phyloP scores from a whole-genome alignment of 2,113 vertebrate genomes.

The Hymenochirus boettgeri region DNA sequence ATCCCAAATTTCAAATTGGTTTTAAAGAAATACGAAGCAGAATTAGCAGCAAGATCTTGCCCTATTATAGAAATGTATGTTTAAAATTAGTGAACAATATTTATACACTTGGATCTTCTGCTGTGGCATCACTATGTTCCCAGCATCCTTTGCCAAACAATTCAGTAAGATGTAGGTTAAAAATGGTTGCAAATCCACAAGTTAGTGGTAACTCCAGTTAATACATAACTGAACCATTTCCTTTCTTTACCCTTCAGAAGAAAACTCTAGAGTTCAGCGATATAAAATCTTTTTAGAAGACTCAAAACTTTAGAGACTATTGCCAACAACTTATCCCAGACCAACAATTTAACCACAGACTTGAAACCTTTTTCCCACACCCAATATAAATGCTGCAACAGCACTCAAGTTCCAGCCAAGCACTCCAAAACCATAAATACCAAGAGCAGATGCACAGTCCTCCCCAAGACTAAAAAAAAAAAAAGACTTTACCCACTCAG shows the following conservation, averaged over 20 bases:
- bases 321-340: constrained; percentile 4
- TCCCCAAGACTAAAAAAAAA: constrained; percentile 38
- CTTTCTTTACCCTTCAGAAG: neutral
- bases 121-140: neutral
- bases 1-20: no score
- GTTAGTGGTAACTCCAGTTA: neutral
- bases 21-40: no score
- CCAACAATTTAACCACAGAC: constrained; percentile 8
- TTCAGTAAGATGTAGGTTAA: neutral
- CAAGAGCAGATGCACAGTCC: constrained; percentile 55
- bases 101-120: no score
- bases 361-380: constrained; percentile 20
- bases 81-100: no score
- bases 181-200: neutral
- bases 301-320: neutral
- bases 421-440: constrained; percentile 35
- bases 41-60: no score
- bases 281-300: neutral
- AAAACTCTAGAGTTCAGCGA: neutral
- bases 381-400: constrained; percentile 30
- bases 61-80: no score
- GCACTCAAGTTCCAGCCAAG: constrained; percentile 19
- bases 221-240: neutral
- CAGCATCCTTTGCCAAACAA: neutral
- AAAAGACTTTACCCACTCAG: constrained; percentile 38